Evolutionary conservation across 2,797 vertebrate genomes (phyloP), one percentile per base, ranked within the genome.

Genomic region (Erethizon dorsatum): DNA sequence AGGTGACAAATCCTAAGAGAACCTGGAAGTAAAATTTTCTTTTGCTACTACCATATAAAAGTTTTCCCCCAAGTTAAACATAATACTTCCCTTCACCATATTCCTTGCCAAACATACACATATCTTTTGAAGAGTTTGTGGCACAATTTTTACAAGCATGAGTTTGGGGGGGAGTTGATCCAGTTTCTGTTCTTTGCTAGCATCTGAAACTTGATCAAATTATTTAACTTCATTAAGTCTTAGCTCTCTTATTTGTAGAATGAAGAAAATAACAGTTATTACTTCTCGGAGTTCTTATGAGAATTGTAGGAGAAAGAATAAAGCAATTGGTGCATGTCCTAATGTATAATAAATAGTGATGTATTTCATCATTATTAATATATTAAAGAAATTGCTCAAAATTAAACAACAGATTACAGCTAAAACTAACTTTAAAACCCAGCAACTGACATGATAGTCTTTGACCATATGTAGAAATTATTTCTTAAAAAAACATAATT

Each of bases 401-500:
- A 37, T 63, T n/a, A 45, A 59, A 84, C 88, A 84, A 63, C 14
- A 67, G 20, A 75, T 75, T 67, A 50, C 7, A 91, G 14, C 28
- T 77, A 83, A 80, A 73, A 75, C 18, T 77, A 87, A 80, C 54
- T 84, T 26, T 9, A 41, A 78, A 61, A 37, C 31, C 84, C 59
- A 83, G 61, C 28, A 89, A 14, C 8, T 88, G 47, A 54, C 83
- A 69, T 75, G 79, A 22, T 2, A 52, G n/a, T 80, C 73, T 89
- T 93, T 95, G 75, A 52, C 15, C 45, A 61, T 84, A 82, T 54
- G 45, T 41, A 17, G 83, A 75, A 67, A 89, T 80, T 37, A 52
- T 11, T 97, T 92, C 65, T 91, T 88, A 59, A 69, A 83, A 85
- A 75, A 37, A n/a, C 41, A n/a, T 59, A 84, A 82, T n/a, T 90